Base-by-base conservation (phyloP, 2,797 vertebrate genomes). In the Tauraco hartlaubi region DNA sequence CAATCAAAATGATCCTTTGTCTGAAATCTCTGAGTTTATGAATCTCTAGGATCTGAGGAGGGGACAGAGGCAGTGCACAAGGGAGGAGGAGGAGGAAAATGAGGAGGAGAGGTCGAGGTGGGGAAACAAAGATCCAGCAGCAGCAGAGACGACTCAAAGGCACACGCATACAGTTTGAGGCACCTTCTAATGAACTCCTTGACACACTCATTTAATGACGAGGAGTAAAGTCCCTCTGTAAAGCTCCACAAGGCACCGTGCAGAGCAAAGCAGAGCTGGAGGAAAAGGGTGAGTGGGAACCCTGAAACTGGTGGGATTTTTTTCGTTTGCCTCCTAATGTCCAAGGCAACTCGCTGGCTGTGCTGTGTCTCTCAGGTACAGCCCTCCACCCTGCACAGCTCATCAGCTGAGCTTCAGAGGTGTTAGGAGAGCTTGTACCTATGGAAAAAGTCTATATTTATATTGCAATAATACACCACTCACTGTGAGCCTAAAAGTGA, bases 381-480 rank as follows among this genome's bases (percentile, higher is more conserved):
- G 85, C 58, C 73, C 66, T 64, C 44, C n/a, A 49, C n/a, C n/a
- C 72, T 37, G 35, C 64, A 33, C 31, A 33, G 46, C 37, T 16
- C 59, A 54, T 90, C 74, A 85, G 39, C 46, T 67, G 39, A 93
- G 72, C 64, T 94, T 66, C 61, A 39, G 26, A 64, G 87, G 51
- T 0, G 4, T 64, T 56, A 59, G 56, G 41, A 92, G 39, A 90
- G 85, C 49, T 56, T 52, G 18, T 49, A 69, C 0, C 8, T 9
- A 92, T 61, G 80, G 94, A 93, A 96, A 94, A 94, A 87, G 33
- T 77, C 74, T 88, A 11, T 91, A 91, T 92, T 95, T 96, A 94
- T 78, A 93, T 67, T 80, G 91, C 92, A 94, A 72, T 93, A 92
- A 93, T 41, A 96, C 72, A 94, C 93, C 81, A 54, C 88, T 91